Evolutionary conservation across 2,113 vertebrate genomes (phyloP).

Genomic region (Seriola aureovittata): DNA sequence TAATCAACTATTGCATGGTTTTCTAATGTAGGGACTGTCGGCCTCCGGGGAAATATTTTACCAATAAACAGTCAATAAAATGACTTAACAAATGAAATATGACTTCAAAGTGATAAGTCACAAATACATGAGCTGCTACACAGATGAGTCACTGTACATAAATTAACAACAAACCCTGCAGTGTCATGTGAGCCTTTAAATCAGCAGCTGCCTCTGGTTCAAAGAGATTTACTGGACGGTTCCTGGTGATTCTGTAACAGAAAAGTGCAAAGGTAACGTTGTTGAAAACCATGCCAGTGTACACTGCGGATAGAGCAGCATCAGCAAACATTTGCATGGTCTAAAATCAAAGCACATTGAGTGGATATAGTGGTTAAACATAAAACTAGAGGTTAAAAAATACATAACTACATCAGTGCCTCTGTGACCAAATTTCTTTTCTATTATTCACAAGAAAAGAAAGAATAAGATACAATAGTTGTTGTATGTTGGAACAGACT

Average conservation of each 20-base stretch:
- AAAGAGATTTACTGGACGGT: not conserved
- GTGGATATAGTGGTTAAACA: not conserved
- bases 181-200: not conserved
- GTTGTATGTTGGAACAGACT: not conserved
- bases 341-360: not conserved
- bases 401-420: not conserved
- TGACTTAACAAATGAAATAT: not conserved
- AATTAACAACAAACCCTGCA: not conserved
- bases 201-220: not conserved
- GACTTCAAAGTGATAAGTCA: not conserved
- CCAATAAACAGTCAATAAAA: not conserved
- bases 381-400: slow-evolving; percentile 13
- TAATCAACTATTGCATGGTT: not conserved
- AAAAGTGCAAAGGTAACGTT: slow-evolving; percentile 29
- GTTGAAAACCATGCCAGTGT: slow-evolving; percentile 21
- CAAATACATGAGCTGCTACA: not conserved
- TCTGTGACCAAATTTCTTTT: not conserved
- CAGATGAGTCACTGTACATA: not conserved
- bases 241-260: not conserved
- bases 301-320: not conserved
- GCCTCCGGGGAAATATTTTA: not conserved
- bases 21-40: not conserved
- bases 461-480: not conserved
- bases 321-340: slow-evolving; percentile 18
- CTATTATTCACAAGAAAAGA: not conserved